Evolutionary conservation across 2,113 vertebrate genomes (phyloP).

Genomic region (Theropithecus gelada): DNA sequence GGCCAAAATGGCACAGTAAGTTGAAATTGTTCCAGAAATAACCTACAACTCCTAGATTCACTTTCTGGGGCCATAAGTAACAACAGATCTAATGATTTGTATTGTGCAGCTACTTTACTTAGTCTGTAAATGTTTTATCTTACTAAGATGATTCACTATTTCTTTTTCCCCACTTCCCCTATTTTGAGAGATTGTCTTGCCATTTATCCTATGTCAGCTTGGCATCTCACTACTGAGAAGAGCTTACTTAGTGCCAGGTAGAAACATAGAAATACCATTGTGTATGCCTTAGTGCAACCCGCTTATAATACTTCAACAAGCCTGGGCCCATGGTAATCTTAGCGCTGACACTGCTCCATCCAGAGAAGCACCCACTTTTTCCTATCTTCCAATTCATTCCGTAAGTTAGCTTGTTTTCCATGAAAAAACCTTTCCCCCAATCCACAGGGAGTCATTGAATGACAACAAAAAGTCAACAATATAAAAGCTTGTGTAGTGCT

Average conservation of each 20-base stretch:
- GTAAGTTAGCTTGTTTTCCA: neutral
- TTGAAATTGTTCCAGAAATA: conserved; percentile 40
- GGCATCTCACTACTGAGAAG: conserved; percentile 31
- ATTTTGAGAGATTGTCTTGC: conserved; percentile 28
- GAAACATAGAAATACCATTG: neutral
- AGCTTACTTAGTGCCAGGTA: neutral
- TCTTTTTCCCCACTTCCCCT: neutral
- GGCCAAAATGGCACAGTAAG: conserved; percentile 15
- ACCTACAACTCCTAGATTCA: neutral
- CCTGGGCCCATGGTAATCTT: neutral
- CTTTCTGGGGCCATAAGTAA: neutral
- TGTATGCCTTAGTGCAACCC: neutral
- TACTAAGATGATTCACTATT: conserved; percentile 17
- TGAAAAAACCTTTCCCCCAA: neutral
- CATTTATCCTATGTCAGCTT: neutral
- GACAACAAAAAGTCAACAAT: conserved; percentile 30
- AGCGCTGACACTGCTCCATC: neutral
- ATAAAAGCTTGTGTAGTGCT: conserved; percentile 1
- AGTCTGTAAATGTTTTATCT: neutral
- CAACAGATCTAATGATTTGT: neutral
- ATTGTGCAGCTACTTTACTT: neutral
- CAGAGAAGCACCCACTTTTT: neutral
- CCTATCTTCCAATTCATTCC: neutral
- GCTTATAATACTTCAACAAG: neutral
- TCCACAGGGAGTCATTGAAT: conserved; percentile 17